Base-by-base conservation (phyloP, 1,140 invertebrate genomes). In the Ostrea edulis region DNA sequence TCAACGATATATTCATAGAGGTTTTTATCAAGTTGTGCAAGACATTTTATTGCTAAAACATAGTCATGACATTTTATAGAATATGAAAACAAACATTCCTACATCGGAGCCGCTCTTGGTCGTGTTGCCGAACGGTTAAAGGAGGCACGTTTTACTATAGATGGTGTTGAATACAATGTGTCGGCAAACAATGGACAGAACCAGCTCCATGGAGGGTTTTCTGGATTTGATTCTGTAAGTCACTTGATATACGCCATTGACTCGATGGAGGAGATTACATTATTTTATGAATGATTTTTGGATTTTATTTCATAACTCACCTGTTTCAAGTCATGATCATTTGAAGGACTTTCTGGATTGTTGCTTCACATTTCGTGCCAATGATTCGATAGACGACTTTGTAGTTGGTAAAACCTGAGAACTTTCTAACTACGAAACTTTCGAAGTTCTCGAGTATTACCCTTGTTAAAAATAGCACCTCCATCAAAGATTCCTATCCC, bases 141-240 rank as follows among this genome's bases (percentile, higher is more conserved):
- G 0, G 95, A 96, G 54, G 97, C 96, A 3, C 94, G 94, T 90
- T 97, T 98, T 90, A 93, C 89, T 7, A 93, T 99, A 2, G 96
- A 97, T 89, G 97, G 96, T 2, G 93, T 96, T 82, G 95, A 94
- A 0, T 97, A 98, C 92, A 93, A 96, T 22, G 94, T 99, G 14
- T 96, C 96, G 0, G 96, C 96, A 83, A 99, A 96, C 44, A 96
- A 95, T 82, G 96, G 96, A 7, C 94, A 96, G 9, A 96, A 98
- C 92, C 97, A 97, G 92, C 95, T 98, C 11, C 98, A 99, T 95
- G 98, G 98, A 8, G 98, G 98, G 0, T 94, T 96, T 8, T 95
- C 96, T 85, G 98, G 98, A 0, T 99, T 98, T 96, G 97, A 98
- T 93, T 97, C 97, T 94, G 97, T 97, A 68, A 65, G 51, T 62